A percentile compares a stretch with the other conserved stretches of the same genome.
These are phyloP conservation scores for Drosophila gaucha DNA, from an alignment of 2,888 invertebrate species.

Conservation along the genomic window DNA sequence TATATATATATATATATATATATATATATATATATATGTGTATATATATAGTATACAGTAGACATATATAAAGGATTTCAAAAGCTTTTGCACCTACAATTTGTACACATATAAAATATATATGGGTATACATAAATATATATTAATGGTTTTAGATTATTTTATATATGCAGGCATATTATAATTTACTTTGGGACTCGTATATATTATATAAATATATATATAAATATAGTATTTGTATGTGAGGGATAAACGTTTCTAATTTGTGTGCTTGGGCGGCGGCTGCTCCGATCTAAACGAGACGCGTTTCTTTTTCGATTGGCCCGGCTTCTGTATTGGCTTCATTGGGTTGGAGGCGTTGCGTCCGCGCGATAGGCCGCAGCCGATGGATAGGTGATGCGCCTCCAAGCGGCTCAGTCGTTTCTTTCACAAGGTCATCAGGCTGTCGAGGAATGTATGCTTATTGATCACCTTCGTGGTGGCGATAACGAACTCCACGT, in stretches of 20 bases:
- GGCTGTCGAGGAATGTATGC: slow-evolving; percentile 91
- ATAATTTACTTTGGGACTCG: slow-evolving; percentile 6
- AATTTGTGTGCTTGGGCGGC: slow-evolving; percentile 3
- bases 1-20: neutral
- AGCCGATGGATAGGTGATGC: slow-evolving; percentile 49
- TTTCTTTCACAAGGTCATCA: slow-evolving; percentile 85
- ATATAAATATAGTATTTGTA: slow-evolving; percentile 1
- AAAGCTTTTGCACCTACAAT: slow-evolving; percentile 18
- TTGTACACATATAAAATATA: slow-evolving; percentile 19
- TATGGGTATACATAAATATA: slow-evolving; percentile 14
- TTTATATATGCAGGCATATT: slow-evolving; percentile 19
- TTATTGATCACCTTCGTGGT: slow-evolving; percentile 98
- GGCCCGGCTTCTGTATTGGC: slow-evolving; percentile 21
- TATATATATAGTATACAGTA: neutral
- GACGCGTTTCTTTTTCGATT: slow-evolving; percentile 27
- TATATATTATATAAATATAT: neutral
- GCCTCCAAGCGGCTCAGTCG: slow-evolving; percentile 63
- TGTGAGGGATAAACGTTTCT: neutral
- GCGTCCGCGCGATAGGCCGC: slow-evolving; percentile 58
- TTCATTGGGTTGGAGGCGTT: slow-evolving; percentile 47
- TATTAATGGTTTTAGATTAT: slow-evolving; percentile 1
- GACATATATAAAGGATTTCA: slow-evolving; percentile 14
- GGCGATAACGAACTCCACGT: slow-evolving; percentile 94
- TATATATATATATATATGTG: neutral
- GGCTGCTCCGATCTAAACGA: slow-evolving; percentile 7